Evolutionary conservation across 64 coral and sea anemone genomes (phyloP), one percentile per base, ranked within the genome.

Genomic region (Exaiptasia diaphana): DNA sequence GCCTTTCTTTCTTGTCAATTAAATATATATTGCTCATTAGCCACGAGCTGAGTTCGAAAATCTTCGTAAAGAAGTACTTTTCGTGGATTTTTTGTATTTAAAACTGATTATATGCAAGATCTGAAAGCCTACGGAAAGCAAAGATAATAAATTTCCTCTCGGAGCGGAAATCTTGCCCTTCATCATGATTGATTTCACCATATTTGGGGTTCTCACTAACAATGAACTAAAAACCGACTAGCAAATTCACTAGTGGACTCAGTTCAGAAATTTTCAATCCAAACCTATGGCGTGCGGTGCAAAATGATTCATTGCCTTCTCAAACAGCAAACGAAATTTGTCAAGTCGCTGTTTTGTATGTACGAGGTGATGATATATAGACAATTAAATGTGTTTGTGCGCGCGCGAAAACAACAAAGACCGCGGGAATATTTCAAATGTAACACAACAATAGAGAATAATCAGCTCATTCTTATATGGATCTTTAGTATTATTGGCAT

Each of bases 181-280:
- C 42, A 65, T 74, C 77, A 83, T 95, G 86, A 95, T 89, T 95
- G 86, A 71, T 53, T 63, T 84, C 46, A 64, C 91, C 91, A 84
- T 95, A 95, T 95, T 79, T 95, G 91, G 91, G 63, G 85, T 85
- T 89, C 74, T 52, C 81, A 84, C 79, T 82, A 93, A 83, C 83
- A 93, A 93, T 87, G 68, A 78, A 68, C 40, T 30, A 34, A 73
- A 33, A 59, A 75, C 56, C 37, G 56, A 77, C 38, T 63, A 59
- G 69, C 74, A 63, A 74, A 44, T 49, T 76, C 67, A 71, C 50
- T 84, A 40, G 57, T 13, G 33, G 36, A 57, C 46, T 54, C 50
- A 60, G 57, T 64, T 15, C 2, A 50, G 67, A 36, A 53, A 45
- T 18, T 50, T 48, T 69, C 49, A 65, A 82, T 53, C 53, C 32